Evolutionary conservation across 2,797 vertebrate genomes (phyloP).

Genomic region (Triplophysa bombifrons): DNA sequence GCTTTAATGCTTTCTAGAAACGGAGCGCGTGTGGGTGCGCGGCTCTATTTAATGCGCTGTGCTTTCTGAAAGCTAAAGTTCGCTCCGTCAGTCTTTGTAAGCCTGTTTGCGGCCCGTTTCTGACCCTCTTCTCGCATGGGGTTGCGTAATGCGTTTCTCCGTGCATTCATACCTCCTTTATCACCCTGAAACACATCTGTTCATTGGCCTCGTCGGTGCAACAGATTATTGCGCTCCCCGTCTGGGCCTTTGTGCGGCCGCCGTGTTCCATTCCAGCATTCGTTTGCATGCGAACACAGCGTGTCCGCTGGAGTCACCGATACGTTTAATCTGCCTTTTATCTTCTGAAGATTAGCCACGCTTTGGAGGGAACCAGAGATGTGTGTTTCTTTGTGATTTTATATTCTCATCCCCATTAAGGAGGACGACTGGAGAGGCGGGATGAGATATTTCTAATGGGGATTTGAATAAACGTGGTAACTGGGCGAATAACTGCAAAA

Average conservation of each 20-base stretch:
- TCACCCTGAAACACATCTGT: conserved; percentile 79
- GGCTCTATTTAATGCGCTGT: conserved; percentile 27
- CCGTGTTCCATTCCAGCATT: conserved; percentile 40
- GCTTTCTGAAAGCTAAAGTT: conserved; percentile 42
- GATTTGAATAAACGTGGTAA: conserved; percentile 71
- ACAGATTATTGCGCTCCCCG: conserved; percentile 58
- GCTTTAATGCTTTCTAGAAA: conserved; percentile 26
- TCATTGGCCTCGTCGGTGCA: conserved; percentile 57
- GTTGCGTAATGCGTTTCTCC: conserved; percentile 33
- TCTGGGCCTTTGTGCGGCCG: conserved; percentile 52
- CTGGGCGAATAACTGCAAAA: conserved; percentile 61
- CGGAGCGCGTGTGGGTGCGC: neutral
- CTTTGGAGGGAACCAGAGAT: conserved; percentile 28
- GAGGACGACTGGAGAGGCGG: conserved; percentile 40
- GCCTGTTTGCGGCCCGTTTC: conserved; percentile 52
- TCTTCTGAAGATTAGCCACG: conserved; percentile 55
- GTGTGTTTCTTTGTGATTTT: conserved; percentile 69
- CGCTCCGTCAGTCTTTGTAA: conserved; percentile 43
- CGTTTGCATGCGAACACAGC: conserved; percentile 58
- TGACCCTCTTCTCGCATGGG: conserved; percentile 24
- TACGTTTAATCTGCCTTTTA: conserved; percentile 63
- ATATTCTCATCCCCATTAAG: conserved; percentile 67
- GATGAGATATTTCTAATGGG: conserved; percentile 53
- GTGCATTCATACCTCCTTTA: conserved; percentile 68
- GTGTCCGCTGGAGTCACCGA: conserved; percentile 33